Base-by-base conservation (phyloP, 2,888 invertebrate genomes). In the Latrodectus hesperus region DNA sequence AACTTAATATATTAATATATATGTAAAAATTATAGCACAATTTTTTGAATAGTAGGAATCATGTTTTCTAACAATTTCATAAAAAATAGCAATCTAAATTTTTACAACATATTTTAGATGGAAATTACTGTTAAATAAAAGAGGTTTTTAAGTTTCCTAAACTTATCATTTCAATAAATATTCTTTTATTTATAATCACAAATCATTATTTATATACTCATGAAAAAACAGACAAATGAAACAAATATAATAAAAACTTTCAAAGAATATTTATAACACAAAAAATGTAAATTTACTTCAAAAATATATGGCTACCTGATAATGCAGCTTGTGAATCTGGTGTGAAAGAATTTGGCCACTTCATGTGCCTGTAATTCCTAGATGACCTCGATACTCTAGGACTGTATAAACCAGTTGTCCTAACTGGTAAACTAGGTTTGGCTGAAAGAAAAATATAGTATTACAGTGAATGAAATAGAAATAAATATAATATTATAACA, bases 301-400 rank as follows among this genome's bases (percentile, higher is more conserved):
- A 3, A 68, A 68, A 4, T 12, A 9, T 8, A 17, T 68, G 22
- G 1, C n/a, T 71, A 88, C 88, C 88, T 71, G 88, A 88, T 16
- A 88, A 71, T 10, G 88, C 88, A 38, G 79, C 84, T 52, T 83
- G 88, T 26, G 68, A 83, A 22, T 88, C 88, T 22, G 74, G 55
- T 49, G 12, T 49, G 22, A 88, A 68, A 52, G 68, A 60, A 76
- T 71, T 88, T 9, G 83, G 84, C 83, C 83, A 84, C 26, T 84
- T 88, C 79, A 80, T 72, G 11, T 83, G 74, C 73, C 88, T 84
- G 55, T 83, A 75, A 51, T 70, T 84, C 68, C 87, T 73, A 17
- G 87, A 78, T 68, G 78, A 16, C 68, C 87, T 82, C 1, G 87
- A 77, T 11, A 82, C 65, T 64, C 82, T 49, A 64, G 87, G 87